phyloP scores from a whole-genome alignment of 2,113 vertebrate species.

The Anhinga anhinga region DNA sequence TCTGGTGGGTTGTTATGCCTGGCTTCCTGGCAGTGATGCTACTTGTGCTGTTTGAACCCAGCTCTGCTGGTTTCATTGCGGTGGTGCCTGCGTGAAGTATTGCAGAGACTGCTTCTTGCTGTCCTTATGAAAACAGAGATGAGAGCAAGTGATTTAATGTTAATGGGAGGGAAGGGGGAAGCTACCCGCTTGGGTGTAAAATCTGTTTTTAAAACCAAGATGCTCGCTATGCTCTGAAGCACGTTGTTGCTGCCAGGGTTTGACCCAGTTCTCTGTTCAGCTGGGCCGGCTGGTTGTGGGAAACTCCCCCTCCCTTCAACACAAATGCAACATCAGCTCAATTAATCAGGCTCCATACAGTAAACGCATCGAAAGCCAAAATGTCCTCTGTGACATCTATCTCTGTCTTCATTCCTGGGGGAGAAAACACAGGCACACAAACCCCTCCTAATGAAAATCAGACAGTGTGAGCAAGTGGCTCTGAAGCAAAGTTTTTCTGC shows the following conservation, averaged over 20 bases:
- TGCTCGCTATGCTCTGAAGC: not conserved
- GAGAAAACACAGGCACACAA: not conserved
- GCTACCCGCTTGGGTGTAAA: not conserved
- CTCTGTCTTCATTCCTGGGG: conserved; percentile 22
- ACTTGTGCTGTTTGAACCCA: not conserved
- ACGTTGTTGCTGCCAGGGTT: not conserved
- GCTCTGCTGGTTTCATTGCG: not conserved
- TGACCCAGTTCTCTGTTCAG: not conserved
- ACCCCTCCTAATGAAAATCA: conserved; percentile 42
- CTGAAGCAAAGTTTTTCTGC: conserved; percentile 55
- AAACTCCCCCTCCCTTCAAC: not conserved
- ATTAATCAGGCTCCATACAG: not conserved
- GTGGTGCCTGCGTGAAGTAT: not conserved
- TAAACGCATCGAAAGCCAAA: not conserved
- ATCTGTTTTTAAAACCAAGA: not conserved
- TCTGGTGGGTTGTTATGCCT: not conserved
- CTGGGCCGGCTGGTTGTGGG: not conserved
- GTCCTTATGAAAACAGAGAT: not conserved
- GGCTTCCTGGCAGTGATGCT: not conserved
- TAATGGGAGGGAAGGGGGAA: not conserved
- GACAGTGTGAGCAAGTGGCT: conserved; percentile 28
- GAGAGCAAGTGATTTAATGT: not conserved
- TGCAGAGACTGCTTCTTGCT: not conserved
- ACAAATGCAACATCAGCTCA: not conserved
- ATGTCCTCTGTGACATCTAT: conserved; percentile 44